Base-by-base conservation (phyloP, 2,888 invertebrate genomes). In the Pyrochroa serraticornis region DNA sequence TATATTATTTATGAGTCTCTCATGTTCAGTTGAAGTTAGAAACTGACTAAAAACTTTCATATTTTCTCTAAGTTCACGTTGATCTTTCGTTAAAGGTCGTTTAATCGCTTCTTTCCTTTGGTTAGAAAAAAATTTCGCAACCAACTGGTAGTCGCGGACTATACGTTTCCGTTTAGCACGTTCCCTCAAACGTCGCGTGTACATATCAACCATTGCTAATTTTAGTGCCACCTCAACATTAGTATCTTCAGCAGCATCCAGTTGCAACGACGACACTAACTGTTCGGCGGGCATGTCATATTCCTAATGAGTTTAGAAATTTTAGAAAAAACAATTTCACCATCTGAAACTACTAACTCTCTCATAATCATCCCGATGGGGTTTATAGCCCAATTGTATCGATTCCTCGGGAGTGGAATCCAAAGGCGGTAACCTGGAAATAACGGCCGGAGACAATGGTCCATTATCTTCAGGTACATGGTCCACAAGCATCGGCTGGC, bases 281-380 rank as follows among this genome's bases (percentile, higher is more conserved):
- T 91, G 87, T 78, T 97, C 97, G 6, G 97, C 95, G 70, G 87
- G 86, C 73, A 89, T 89, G 75, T 97, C 95, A 80, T 92, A 95
- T 78, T 97, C 97, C 91, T 92, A 52, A 72, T 14, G 33, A 45
- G 1, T 3, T 43, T 37, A 36, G 34, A 31, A 22, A 36, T 6
- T 32, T 6, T 35, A 14, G 46, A 43, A 56, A 30, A n/a, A 44
- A 41, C n/a, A 38, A n/a, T 43, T 10, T 14, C 3, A 6, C 22
- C n/a, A 36, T 1, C 2, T 10, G 36, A 47, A 39, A 49, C 22
- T 50, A 71, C 75, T 73, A 79, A 93, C 93, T 79, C 93, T 86
- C 82, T 97, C 97, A 83, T 95, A 97, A 76, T 97, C 96, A 84
- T 97, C 97, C 75, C 97, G 85, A 75, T 93, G 91, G 1, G 96